phyloP scores from a whole-genome alignment of 2,797 vertebrate species.

The Anguilla megastoma region DNA sequence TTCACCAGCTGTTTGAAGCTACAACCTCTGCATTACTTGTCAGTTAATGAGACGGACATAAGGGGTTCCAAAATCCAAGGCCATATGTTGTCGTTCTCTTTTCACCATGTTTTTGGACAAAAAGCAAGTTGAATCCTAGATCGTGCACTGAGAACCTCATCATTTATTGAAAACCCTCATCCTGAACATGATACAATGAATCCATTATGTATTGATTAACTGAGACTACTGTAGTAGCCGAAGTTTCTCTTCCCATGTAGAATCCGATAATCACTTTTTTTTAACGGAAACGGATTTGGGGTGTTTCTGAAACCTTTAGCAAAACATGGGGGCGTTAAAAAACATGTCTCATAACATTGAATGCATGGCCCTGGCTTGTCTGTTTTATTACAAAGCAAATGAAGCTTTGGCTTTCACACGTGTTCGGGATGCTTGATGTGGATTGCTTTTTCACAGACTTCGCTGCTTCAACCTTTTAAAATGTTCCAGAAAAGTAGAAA shows the following conservation, averaged over 20 bases:
- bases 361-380: not conserved
- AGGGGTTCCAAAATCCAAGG: constrained; percentile 1
- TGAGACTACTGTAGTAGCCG: not conserved
- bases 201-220: not conserved
- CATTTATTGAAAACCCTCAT: not conserved
- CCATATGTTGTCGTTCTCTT: not conserved
- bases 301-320: not conserved
- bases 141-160: not conserved
- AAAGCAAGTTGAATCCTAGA: not conserved
- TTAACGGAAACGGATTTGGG: not conserved
- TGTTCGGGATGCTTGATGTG: not conserved
- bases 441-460: not conserved
- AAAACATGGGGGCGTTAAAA: not conserved
- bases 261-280: not conserved
- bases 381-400: not conserved
- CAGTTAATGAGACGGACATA: not conserved
- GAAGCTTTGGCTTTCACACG: not conserved
- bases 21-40: not conserved
- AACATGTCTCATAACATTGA: not conserved
- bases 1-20: not conserved
- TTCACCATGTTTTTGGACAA: not conserved
- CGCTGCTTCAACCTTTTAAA: not conserved
- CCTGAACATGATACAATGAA: constrained; percentile 5
- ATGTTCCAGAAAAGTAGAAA: not conserved
- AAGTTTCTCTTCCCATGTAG: not conserved